Evolutionary conservation across 1,140 invertebrate genomes (phyloP).

Genomic region (Drosophila lini): DNA sequence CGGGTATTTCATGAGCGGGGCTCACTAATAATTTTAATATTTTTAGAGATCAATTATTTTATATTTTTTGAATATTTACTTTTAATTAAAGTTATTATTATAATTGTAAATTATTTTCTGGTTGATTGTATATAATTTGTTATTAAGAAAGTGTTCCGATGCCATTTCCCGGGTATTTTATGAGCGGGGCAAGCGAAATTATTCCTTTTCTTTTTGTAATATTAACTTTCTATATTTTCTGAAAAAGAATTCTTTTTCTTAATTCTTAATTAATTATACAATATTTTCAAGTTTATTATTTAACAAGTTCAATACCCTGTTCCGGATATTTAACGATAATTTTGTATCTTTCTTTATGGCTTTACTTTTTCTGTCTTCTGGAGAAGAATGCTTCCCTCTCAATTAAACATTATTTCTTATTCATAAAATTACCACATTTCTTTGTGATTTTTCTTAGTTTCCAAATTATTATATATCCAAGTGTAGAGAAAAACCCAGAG

Average conservation of each 20-base stretch:
- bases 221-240: too few relatives aligned
- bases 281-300: too few relatives aligned
- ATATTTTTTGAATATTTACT: background rate
- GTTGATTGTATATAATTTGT: background rate
- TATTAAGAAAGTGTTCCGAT: background rate
- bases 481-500: slow-evolving; percentile 6
- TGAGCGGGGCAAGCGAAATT: background rate
- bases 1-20: background rate
- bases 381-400: too few relatives aligned
- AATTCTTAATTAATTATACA: too few relatives aligned
- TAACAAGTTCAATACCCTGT: too few relatives aligned
- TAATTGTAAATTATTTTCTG: background rate
- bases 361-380: too few relatives aligned
- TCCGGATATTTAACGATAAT: too few relatives aligned
- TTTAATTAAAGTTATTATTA: too few relatives aligned
- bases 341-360: too few relatives aligned
- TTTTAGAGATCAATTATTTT: background rate
- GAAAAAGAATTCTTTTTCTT: too few relatives aligned
- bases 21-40: background rate
- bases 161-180: background rate
- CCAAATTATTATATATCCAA: background rate
- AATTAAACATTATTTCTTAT: background rate
- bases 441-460: too few relatives aligned
- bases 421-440: background rate
- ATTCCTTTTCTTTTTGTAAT: too few relatives aligned